A percentile compares a stretch with the other conserved stretches of the same genome.
phyloP scores from a whole-genome alignment of 2,888 invertebrate genomes.

The Schizotus pectinicornis region DNA sequence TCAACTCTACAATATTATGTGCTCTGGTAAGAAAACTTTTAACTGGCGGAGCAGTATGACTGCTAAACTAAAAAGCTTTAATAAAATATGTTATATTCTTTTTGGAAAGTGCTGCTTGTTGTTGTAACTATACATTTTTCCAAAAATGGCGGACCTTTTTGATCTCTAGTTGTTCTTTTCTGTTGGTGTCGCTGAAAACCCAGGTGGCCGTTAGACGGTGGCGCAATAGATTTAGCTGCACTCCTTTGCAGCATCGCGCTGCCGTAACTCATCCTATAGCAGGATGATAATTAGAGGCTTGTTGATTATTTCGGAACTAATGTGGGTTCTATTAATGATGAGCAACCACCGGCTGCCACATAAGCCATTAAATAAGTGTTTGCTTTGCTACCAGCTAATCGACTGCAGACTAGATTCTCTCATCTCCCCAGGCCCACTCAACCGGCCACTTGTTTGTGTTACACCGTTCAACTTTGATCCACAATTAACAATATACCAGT shows the following conservation, averaged over 20 bases:
- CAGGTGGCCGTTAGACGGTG: not conserved
- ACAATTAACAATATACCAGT: constrained; percentile 11
- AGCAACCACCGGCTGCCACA: constrained; percentile 9
- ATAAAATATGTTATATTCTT: too few species aligned
- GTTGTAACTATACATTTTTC: too few species aligned
- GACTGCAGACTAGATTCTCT: constrained; percentile 5
- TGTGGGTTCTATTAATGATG: constrained; percentile 16
- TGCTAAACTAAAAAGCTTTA: too few species aligned
- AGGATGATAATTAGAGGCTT: constrained; percentile 14
- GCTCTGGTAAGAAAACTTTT: too few species aligned
- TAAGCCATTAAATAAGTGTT: constrained; percentile 16
- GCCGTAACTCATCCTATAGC: constrained; percentile 10
- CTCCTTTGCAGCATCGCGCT: too few species aligned
- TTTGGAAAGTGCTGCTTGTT: too few species aligned
- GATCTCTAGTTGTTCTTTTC: too few species aligned
- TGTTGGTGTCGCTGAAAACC: not conserved
- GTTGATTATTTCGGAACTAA: constrained; percentile 22
- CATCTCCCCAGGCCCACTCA: constrained; percentile 6
- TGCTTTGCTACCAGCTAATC: constrained; percentile 17
- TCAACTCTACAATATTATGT: too few species aligned
- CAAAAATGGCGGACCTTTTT: too few species aligned
- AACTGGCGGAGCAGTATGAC: too few species aligned
- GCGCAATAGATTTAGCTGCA: not conserved
- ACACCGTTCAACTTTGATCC: constrained; percentile 14
- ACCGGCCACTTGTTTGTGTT: constrained; percentile 12